phyloP scores from a whole-genome alignment of 2,888 invertebrate species.

The Sepioteuthis lessoniana region DNA sequence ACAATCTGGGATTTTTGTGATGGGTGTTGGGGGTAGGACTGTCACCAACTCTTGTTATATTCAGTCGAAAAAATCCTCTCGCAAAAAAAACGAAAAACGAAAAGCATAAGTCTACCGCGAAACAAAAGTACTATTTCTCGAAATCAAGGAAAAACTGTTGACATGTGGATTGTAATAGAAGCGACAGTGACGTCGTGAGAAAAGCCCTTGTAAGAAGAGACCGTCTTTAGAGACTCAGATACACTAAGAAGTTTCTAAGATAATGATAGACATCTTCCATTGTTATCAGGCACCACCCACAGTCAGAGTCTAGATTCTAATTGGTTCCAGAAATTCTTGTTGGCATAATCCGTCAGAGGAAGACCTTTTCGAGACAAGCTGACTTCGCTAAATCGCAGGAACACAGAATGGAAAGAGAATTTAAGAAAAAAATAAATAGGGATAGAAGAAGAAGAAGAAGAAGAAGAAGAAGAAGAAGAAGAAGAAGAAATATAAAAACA shows the following conservation, averaged over 20 bases:
- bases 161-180: slow-evolving; percentile 23
- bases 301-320: not conserved
- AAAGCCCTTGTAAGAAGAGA: slow-evolving; percentile 5
- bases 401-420: not conserved
- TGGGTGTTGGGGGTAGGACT: not conserved
- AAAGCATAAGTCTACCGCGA: not conserved
- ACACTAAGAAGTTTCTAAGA: not conserved
- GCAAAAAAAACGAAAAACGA: not conserved
- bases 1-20: not conserved
- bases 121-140: not conserved
- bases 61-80: not conserved
- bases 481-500: not conserved
- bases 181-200: not conserved
- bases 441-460: not conserved
- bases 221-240: not conserved
- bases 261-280: slow-evolving; percentile 21
- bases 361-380: not conserved
- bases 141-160: not conserved
- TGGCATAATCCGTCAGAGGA: not conserved
- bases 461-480: not conserved
- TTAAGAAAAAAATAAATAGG: not conserved
- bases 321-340: slow-evolving; percentile 6
- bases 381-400: not conserved
- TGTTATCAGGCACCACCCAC: slow-evolving; percentile 33
- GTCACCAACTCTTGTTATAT: not conserved